Evolutionary conservation across 2,888 invertebrate species (phyloP), one percentile per base, ranked within the genome.

Genomic region (Cephus sareptanus): DNA sequence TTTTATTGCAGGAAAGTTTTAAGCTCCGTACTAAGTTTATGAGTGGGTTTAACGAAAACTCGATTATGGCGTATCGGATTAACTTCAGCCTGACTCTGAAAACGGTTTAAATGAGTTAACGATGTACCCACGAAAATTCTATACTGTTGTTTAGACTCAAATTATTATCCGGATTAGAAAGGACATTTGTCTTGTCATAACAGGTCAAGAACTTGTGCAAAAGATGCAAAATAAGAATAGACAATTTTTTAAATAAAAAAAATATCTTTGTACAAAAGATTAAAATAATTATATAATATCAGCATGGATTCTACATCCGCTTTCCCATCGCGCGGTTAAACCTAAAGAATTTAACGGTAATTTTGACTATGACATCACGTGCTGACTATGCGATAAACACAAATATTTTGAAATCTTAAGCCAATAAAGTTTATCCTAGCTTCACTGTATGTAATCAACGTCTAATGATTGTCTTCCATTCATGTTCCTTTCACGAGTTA

Each of bases 61-160:
- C 86, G 84, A 86, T 86, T 87, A 87, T 83, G 82, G 83, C 79
- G 80, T 79, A 85, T 84, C 81, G 86, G 87, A 89, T 89, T 89
- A 89, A 88, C 88, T 89, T 86, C 37, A 81, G 56, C 78, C 81
- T 87, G 85, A 86, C 88, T 87, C 78, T 76, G 77, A 76, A 83
- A 83, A 85, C 77, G 73, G 77, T 85, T 84, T 81, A 84, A 84
- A 86, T 84, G 84, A 86, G 83, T 85, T 86, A 86, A 84, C 83
- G 82, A 83, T 83, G 33, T 31, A 71, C 34, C 71, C 12, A 71
- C 34, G 71, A 71, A 71, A 71, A 71, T 71, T 71, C 13, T 33
- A 71, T 15, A 33, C 15, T 71, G 31, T 30, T 71, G 33, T 71
- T 71, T 71, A 31, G 71, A 71, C 34, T 71, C 71, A 34, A 71